Evolutionary conservation across 2,797 vertebrate species (phyloP), one percentile per base, ranked within the genome.

Genomic region (Bucorvus abyssinicus): DNA sequence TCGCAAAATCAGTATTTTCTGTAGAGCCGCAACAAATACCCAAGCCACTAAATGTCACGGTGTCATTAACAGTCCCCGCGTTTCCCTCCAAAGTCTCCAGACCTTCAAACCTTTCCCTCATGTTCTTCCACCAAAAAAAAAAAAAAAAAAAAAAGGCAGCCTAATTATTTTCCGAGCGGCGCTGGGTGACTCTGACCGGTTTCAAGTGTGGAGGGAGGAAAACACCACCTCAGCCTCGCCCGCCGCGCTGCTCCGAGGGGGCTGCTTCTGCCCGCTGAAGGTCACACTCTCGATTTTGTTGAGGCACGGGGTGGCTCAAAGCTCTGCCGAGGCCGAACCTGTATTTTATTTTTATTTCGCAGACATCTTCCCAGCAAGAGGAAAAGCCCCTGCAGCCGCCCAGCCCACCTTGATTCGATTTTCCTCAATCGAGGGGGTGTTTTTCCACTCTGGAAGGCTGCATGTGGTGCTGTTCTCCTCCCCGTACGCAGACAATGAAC

Each of bases 131-230:
- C 36, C 6, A 29, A 13, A 9, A 15, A 18, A 11, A 32, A 50
- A 12, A 23, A 34, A 68, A 22, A 13, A 5, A 24, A 36, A 11
- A 64, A 23, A 7, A 24, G 14, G 6, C n/a, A 27, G 24, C n/a
- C 20, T 52, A 42, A 87, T 85, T 57, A 42, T 94, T 94, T 92
- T 94, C 89, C 87, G 89, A 29, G 59, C 40, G 26, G 50, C 64
- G 11, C 60, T 44, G 86, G 56, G 94, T 80, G 93, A 85, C 71
- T 85, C 87, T 52, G 44, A 59, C 52, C 78, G 38, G 29, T 85
- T 69, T 34, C 82, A 69, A 83, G 73, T 19, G 76, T 49, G 87
- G 17, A 82, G 29, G 84, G 78, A 64, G 42, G n/a, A 84, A 83
- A 79, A 27, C 13, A 23, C 29, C 50, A 10, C 16, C 65, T 57